These are phyloP conservation scores for Nixonia krombeini DNA, from an alignment of 1,140 invertebrate species.

Conservation along the genomic window DNA sequence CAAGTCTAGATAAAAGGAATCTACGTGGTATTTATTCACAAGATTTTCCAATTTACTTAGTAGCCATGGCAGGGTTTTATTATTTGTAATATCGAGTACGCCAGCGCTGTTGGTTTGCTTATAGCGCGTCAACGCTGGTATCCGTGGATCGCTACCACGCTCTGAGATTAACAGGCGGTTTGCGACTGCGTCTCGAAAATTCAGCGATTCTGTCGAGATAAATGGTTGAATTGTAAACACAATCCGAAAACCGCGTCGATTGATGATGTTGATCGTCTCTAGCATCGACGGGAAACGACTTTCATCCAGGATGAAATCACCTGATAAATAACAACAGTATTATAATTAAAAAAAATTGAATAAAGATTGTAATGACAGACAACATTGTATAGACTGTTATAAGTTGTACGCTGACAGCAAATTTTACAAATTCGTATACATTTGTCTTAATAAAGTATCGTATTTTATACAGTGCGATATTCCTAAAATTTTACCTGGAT, in stretches of 20 bases:
- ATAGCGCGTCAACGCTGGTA: conserved; percentile 83
- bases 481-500: conserved; percentile 74
- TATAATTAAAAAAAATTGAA: no score
- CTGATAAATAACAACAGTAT: no score
- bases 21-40: conserved; percentile 82
- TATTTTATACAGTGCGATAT: no score
- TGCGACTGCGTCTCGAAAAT: conserved; percentile 83
- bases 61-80: conserved; percentile 85
- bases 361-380: no score
- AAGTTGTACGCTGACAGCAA: no score
- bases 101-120: conserved; percentile 83
- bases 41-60: conserved; percentile 80
- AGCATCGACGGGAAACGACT: conserved; percentile 81
- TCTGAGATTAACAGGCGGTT: conserved; percentile 81
- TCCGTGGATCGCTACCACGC: conserved; percentile 78
- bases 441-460: no score
- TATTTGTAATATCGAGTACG: conserved; percentile 88
- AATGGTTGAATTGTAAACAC: conserved; percentile 88
- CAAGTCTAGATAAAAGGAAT: conserved; percentile 91
- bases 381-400: no score
- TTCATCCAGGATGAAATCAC: conserved; percentile 83
- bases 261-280: conserved; percentile 85
- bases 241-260: conserved; percentile 87
- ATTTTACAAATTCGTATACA: no score
- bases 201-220: conserved; percentile 86